Evolutionary conservation across 1,140 invertebrate species (phyloP).

Genomic region (Fragariocoptes setiger): DNA sequence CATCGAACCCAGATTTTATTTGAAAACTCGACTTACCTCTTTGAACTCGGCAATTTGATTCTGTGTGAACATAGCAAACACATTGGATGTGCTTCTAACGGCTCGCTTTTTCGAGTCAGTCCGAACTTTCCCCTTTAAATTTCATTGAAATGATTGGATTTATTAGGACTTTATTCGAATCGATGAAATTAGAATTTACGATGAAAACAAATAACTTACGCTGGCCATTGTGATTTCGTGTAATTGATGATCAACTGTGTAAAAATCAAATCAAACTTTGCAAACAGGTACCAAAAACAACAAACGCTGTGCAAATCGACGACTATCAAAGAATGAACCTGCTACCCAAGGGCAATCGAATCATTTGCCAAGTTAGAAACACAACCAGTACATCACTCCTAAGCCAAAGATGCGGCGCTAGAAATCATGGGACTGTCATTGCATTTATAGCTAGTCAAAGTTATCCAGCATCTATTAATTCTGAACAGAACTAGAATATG

Average conservation of each 20-base stretch:
- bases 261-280: not conserved
- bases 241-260: not conserved
- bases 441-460: no score
- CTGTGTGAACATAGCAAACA: conserved; percentile 79
- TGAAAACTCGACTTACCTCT: no score
- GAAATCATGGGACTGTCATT: no score
- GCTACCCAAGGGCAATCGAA: not conserved
- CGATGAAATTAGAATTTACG: not conserved
- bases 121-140: not conserved
- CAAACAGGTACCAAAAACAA: not conserved
- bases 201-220: not conserved
- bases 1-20: not conserved
- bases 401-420: not conserved
- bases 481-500: no score
- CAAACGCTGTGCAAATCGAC: not conserved
- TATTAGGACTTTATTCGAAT: not conserved
- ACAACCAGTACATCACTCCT: not conserved
- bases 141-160: not conserved
- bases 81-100: conserved; percentile 39
- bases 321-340: not conserved
- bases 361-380: not conserved
- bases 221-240: not conserved
- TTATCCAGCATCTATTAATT: no score
- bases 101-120: conserved; percentile 52
- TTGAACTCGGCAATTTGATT: conserved; percentile 81